These are phyloP conservation scores for Lasiurus borealis DNA, from an alignment of 2,113 vertebrate genomes.

Conservation along the genomic window DNA sequence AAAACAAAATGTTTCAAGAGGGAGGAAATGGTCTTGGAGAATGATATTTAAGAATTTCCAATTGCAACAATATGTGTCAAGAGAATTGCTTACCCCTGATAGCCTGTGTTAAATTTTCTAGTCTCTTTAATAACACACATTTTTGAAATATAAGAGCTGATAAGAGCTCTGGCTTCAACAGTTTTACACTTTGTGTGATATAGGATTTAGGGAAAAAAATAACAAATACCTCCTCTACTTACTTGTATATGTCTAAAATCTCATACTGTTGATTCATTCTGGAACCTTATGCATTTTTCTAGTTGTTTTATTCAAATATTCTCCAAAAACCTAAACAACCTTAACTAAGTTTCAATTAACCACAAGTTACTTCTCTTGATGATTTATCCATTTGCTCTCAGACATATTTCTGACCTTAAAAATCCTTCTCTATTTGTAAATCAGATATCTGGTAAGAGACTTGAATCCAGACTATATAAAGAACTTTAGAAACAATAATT, in stretches of 20 bases:
- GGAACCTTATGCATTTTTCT: neutral
- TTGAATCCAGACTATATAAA: neutral
- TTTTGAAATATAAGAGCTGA: neutral
- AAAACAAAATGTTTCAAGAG: slow-evolving; percentile 35
- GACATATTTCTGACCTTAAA: neutral
- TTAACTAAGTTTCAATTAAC: neutral
- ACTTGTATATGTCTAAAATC: neutral
- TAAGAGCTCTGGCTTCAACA: neutral
- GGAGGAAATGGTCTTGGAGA: neutral
- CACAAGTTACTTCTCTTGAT: neutral
- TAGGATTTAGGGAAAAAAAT: neutral
- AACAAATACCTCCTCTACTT: neutral
- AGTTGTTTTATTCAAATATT: neutral
- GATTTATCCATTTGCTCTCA: neutral
- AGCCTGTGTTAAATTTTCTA: neutral
- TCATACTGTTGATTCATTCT: neutral
- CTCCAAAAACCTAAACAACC: neutral
- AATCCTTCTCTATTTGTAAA: neutral
- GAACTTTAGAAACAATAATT: neutral
- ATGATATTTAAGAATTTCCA: slow-evolving; percentile 52
- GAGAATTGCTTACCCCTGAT: neutral
- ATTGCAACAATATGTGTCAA: neutral
- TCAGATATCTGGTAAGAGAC: neutral
- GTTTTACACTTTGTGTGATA: neutral
- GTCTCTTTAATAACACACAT: neutral